Percentiles rank a stretch among this genome's conserved stretches.
These are phyloP conservation scores for Toxotes lorentzi DNA, from an alignment of 2,797 vertebrate genomes.

Conservation along the genomic window DNA sequence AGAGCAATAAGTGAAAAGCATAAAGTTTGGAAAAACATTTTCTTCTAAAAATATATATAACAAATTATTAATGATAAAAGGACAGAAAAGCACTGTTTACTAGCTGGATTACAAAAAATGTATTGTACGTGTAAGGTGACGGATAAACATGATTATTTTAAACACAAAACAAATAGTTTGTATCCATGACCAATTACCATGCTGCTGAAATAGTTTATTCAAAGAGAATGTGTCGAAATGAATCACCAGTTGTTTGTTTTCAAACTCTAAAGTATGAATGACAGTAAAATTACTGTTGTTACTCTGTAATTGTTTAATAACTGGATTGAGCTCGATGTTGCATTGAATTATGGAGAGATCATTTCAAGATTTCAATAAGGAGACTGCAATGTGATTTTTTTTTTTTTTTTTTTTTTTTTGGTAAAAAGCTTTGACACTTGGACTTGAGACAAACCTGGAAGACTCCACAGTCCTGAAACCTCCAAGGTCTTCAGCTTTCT, in stretches of 20 bases:
- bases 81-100: neutral
- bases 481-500: constrained; percentile 96
- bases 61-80: neutral
- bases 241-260: constrained; percentile 8
- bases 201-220: neutral
- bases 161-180: neutral
- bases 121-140: neutral
- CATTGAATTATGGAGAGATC: neutral
- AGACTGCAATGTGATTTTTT: neutral
- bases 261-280: neutral
- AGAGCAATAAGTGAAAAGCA: neutral
- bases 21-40: neutral
- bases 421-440: neutral
- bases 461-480: constrained; percentile 97
- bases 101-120: neutral
- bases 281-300: constrained; percentile 3
- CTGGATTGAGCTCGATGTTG: neutral
- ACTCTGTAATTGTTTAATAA: constrained; percentile 9
- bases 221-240: neutral
- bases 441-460: constrained; percentile 89
- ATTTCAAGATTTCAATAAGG: neutral
- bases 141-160: neutral
- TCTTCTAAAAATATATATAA: neutral
- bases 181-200: neutral
- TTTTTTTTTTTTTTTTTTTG: neutral